phyloP scores from a whole-genome alignment of 1,140 invertebrate genomes.

The Diabrotica undecimpunctata region DNA sequence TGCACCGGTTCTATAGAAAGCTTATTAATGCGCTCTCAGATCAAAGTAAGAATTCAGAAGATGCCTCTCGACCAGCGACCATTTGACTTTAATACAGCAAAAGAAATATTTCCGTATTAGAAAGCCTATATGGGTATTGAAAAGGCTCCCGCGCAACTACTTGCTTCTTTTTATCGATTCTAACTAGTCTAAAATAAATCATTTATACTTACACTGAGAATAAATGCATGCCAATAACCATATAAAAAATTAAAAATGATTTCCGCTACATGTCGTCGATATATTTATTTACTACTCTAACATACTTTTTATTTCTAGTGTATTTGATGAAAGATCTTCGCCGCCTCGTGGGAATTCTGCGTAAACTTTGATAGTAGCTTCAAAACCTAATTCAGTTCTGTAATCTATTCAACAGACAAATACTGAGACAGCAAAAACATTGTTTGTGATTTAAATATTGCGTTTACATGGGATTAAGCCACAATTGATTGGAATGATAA shows the following conservation, averaged over 20 bases:
- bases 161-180: conserved; percentile 10
- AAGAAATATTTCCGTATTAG: conserved; percentile 20
- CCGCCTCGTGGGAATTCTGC: no score
- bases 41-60: conserved; percentile 21
- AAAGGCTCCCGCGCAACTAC: conserved; percentile 11
- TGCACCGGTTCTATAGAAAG: conserved; percentile 19
- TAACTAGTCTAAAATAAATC: conserved; percentile 15
- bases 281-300: no score
- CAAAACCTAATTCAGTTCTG: no score
- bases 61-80: conserved; percentile 12
- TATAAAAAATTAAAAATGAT: not conserved
- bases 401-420: no score
- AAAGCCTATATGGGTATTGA: conserved; percentile 11
- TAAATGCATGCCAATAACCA: not conserved
- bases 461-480: no score
- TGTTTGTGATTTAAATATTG: no score
- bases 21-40: conserved; percentile 19
- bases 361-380: no score
- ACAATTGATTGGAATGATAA: no score
- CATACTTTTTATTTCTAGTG: no score
- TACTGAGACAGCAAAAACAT: no score
- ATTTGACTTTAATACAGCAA: conserved; percentile 10
- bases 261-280: no score
- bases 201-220: conserved; percentile 10
- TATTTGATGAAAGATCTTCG: no score